Percentiles rank a stretch among this genome's conserved stretches.
Evolutionary conservation across 2,797 vertebrate species (phyloP).

Genomic region (Trachops cirrhosus): DNA sequence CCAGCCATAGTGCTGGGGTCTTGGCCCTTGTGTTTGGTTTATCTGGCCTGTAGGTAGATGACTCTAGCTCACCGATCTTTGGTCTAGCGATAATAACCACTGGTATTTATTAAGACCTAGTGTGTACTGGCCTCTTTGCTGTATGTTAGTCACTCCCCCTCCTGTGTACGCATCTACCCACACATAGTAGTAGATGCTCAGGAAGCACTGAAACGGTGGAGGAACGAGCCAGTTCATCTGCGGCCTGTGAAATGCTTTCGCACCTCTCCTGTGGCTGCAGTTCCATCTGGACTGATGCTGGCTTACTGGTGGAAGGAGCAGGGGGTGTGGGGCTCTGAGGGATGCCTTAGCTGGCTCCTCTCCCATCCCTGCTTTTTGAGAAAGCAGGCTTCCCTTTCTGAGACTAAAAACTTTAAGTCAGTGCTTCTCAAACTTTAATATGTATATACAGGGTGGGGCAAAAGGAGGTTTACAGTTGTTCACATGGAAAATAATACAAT

Average conservation of each 20-base stretch:
- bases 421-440: neutral
- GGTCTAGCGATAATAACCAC: no score
- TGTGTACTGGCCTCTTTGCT: neutral
- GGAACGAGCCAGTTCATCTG: neutral
- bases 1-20: neutral
- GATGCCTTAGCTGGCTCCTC: neutral
- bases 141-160: neutral
- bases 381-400: neutral
- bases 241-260: neutral
- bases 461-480: neutral
- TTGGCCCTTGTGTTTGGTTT: neutral
- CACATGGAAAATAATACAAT: neutral
- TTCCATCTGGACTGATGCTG: neutral
- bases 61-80: neutral
- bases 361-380: neutral
- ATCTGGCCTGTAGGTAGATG: neutral
- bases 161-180: fast-evolving
- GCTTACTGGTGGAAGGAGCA: neutral
- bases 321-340: neutral
- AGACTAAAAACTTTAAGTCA: neutral
- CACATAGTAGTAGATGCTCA: neutral
- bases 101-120: neutral
- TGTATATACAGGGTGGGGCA: neutral
- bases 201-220: neutral
- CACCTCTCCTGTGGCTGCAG: neutral